Evolutionary conservation across 2,888 invertebrate species (phyloP), one percentile per base, ranked within the genome.

Genomic region (Cantharis nigra): DNA sequence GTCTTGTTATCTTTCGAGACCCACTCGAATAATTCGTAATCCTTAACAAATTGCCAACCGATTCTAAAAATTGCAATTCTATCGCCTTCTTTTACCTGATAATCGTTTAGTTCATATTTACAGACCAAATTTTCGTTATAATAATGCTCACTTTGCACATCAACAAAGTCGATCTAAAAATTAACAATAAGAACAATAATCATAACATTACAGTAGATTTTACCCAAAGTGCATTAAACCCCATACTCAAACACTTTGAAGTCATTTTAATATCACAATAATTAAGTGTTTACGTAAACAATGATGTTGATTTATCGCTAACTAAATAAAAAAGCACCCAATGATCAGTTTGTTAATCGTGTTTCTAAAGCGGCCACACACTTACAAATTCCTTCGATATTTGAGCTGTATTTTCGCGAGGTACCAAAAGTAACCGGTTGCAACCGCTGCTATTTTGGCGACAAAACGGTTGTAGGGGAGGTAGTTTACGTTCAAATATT

Each of bases 11-110:
- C 80, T 16, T 83, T 63, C 3, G 85, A 83, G 23, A 82, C 86
- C 87, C 87, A 87, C 78, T 87, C 87, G 74, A 87, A 87, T 14
- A 87, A 79, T 26, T 87, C 76, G 78, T 87, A 87, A 78, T 88
- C 87, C 74, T 86, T 86, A n/a, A 87, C 83, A 71, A 83, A 84
- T 63, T 79, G 84, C 87, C 87, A 88, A 4, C 88, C 88, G n/a
- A 87, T 78, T 79, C 86, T 87, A 81, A 86, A 87, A 65, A 88
- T 86, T 26, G 86, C 87, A 62, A 88, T 82, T 70, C 87, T 82
- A 79, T 88, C 88, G 3, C 87, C 87, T 76, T 87, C 86, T 75
- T 86, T 83, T 16, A 86, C 83, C 28, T 80, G 82, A 74, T 86
- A 87, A 74, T 85, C 84, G 30, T 83, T 84, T 69, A 85, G 82